These are phyloP conservation scores for Bemisia tabaci DNA, from an alignment of 1,140 invertebrate genomes.

Conservation along the genomic window DNA sequence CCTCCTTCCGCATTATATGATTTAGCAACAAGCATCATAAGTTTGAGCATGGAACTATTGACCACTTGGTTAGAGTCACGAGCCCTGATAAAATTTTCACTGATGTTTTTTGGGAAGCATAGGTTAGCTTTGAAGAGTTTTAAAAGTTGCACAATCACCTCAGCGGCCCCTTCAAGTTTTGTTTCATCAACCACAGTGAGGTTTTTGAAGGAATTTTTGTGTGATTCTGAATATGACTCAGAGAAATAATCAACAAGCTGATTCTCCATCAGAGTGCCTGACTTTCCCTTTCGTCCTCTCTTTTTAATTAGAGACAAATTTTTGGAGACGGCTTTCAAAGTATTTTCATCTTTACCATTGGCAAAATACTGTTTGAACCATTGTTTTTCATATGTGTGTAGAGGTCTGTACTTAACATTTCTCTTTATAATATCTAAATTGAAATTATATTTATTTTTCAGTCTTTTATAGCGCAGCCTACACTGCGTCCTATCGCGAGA, in stretches of 20 bases:
- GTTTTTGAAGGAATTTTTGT: neutral
- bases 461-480: slow-evolving; percentile 7
- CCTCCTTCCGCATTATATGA: neutral
- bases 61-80: neutral
- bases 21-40: neutral
- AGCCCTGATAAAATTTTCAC: neutral
- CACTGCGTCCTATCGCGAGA: slow-evolving; percentile 9
- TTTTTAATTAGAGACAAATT: neutral
- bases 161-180: neutral
- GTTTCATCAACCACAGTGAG: neutral
- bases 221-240: neutral
- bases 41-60: neutral
- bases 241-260: neutral
- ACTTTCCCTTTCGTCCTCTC: neutral
- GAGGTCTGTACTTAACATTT: neutral
- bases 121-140: neutral
- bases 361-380: neutral
- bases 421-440: neutral
- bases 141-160: neutral
- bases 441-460: slow-evolving; percentile 4
- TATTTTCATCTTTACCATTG: neutral
- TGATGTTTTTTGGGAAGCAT: neutral
- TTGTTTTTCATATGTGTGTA: neutral
- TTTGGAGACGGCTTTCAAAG: neutral
- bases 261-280: neutral